Conservation (phyloP, 2,113 vertebrate genomes). For the Archocentrus centrarchus region DNA sequence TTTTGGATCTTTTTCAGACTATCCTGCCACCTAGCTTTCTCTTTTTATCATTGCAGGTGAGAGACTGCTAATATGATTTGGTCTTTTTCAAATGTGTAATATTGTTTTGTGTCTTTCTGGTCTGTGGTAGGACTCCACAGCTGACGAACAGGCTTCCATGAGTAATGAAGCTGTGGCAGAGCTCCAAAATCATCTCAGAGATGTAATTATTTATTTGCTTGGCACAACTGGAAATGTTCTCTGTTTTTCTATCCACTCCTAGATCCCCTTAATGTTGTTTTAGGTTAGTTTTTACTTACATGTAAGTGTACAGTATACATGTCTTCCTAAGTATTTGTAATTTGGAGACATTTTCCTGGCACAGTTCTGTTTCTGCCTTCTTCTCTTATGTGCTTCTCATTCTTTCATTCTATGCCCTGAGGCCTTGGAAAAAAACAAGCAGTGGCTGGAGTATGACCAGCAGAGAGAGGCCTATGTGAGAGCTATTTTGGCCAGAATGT, state of each 20-base stretch:
- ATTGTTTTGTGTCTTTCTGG: neutral
- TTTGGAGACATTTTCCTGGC: slow-evolving; percentile 24
- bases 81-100: neutral
- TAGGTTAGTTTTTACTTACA: neutral
- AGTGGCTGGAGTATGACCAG: slow-evolving; percentile 92
- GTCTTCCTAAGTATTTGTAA: slow-evolving; percentile 17
- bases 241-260: neutral
- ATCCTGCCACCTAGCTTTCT: neutral
- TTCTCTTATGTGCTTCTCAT: slow-evolving; percentile 45
- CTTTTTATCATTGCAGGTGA: neutral
- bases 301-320: neutral
- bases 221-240: neutral
- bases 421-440: slow-evolving; percentile 91
- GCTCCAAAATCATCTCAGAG: slow-evolving; percentile 82
- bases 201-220: slow-evolving; percentile 79
- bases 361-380: slow-evolving; percentile 16
- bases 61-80: neutral
- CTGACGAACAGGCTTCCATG: slow-evolving; percentile 67
- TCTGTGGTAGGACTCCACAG: slow-evolving; percentile 32
- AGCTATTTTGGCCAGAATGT: slow-evolving; percentile 83
- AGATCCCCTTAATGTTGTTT: neutral
- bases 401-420: slow-evolving; percentile 62
- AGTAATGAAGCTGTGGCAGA: slow-evolving; percentile 7
- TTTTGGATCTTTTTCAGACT: neutral
- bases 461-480: slow-evolving; percentile 88